Evolutionary conservation across 2,888 invertebrate species (phyloP), one percentile per base, ranked within the genome.

Genomic region (Dryomyza anilis): DNA sequence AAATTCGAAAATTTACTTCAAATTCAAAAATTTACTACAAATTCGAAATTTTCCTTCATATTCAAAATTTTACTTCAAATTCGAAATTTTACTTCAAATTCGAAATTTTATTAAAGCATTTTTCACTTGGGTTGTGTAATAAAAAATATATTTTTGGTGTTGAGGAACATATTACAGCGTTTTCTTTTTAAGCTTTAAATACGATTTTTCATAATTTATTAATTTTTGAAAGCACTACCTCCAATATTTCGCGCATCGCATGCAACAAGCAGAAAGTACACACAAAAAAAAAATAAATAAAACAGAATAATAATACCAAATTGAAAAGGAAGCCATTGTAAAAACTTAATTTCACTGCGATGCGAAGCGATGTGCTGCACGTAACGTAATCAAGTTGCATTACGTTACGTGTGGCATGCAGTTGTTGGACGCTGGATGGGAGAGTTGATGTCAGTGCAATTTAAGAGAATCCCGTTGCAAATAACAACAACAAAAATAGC

Each of bases 401-500:
- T 14, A 39, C 39, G 39, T 39, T 39, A 16, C n/a, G n/a, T 43
- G 10, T 19, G 4, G 6, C 3, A 43, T 7, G 16, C 4, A 43
- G 16, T 19, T 1, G 16, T 19, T 16, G 8, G n/a, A 19, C 2
- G 48, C 25, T 39, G 19, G 39, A 56, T n/a, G n/a, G n/a, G n/a
- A n/a, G n/a, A n/a, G n/a, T n/a, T n/a, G n/a, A n/a, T n/a, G n/a
- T n/a, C n/a, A n/a, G n/a, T n/a, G n/a, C n/a, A n/a, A 25, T 57
- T 27, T 16, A n/a, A 2, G 57, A 27, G n/a, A 25, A 29, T 57
- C 43, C 36, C 43, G 10, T 25, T 7, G 25, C 60, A 33, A 52
- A 29, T 39, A 53, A 16, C 63, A 43, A 57, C 50, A 43, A 36
- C 58, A 58, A n/a, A 46, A 58, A 39, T 19, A 30, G 25, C 48